These are phyloP conservation scores for Brachypteracias leptosomus DNA, from an alignment of 2,113 vertebrate species.

Conservation along the genomic window DNA sequence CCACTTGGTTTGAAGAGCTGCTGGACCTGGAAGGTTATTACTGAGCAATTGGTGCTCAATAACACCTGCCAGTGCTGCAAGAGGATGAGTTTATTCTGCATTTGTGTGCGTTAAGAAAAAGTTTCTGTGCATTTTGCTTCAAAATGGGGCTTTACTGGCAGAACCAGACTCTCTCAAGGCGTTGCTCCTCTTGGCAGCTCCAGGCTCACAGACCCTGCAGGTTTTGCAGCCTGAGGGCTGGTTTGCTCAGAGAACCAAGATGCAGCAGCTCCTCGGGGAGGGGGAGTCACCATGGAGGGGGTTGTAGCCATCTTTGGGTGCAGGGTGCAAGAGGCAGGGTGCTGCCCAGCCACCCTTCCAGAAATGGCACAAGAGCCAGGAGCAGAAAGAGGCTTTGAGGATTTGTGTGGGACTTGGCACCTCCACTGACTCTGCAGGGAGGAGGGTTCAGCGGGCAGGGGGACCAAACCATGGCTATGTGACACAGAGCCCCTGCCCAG, in stretches of 20 bases:
- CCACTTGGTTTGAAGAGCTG: not conserved
- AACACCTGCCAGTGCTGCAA: no score
- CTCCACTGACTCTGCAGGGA: not conserved
- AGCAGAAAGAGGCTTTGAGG: not conserved
- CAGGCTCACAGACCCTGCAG: not conserved
- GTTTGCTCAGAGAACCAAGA: not conserved
- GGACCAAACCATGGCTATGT: not conserved
- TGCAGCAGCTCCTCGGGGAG: not conserved
- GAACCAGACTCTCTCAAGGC: not conserved
- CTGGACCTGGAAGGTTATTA: not conserved
- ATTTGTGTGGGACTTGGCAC: not conserved
- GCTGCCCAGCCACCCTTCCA: not conserved
- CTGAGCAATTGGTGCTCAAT: not conserved
- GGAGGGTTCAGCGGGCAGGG: not conserved
- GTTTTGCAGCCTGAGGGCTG: not conserved
- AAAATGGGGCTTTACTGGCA: not conserved
- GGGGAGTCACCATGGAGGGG: fast-evolving
- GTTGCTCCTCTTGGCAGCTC: not conserved
- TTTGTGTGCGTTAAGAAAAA: not conserved
- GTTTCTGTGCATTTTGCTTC: not conserved
- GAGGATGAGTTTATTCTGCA: not conserved
- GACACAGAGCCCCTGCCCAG: not conserved
- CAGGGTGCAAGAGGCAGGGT: not conserved
- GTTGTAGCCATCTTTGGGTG: not conserved
- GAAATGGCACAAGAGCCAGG: no score